These are phyloP conservation scores for Hymenopus coronatus DNA, from an alignment of 2,888 invertebrate species.

Conservation along the genomic window DNA sequence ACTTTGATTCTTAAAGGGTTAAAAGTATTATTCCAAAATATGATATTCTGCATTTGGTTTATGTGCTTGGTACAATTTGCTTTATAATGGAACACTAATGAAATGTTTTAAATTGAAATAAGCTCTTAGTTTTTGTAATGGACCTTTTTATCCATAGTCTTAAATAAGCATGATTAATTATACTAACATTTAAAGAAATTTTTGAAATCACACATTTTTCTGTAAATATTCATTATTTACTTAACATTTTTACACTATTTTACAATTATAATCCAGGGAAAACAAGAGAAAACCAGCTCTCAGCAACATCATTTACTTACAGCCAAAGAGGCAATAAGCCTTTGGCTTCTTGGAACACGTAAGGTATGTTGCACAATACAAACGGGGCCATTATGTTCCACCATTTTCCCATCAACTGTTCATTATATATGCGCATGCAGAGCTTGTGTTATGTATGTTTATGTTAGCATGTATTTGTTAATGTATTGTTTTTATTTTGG, in stretches of 20 bases:
- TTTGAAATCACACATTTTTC: background rate
- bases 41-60: too few relatives aligned
- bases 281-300: slow-evolving; percentile 56
- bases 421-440: too few relatives aligned
- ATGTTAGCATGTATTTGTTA: background rate
- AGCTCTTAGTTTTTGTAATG: too few relatives aligned
- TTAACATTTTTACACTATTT: background rate
- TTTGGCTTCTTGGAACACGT: slow-evolving; percentile 90
- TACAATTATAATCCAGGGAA: background rate
- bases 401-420: background rate
- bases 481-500: background rate
- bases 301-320: slow-evolving; percentile 66
- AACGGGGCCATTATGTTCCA: background rate
- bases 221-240: background rate
- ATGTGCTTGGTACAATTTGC: too few relatives aligned
- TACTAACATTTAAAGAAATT: background rate
- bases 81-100: too few relatives aligned
- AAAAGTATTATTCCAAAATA: too few relatives aligned
- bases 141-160: too few relatives aligned
- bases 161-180: too few relatives aligned
- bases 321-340: slow-evolving; percentile 90
- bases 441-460: too few relatives aligned
- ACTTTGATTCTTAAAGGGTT: too few relatives aligned
- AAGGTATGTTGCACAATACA: slow-evolving; percentile 64
- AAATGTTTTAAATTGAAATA: too few relatives aligned